Evolutionary conservation across 30 jellyfish, hydroid and myxozoan genomes (phyloP).

Genomic region (Clytia hemisphaerica): DNA sequence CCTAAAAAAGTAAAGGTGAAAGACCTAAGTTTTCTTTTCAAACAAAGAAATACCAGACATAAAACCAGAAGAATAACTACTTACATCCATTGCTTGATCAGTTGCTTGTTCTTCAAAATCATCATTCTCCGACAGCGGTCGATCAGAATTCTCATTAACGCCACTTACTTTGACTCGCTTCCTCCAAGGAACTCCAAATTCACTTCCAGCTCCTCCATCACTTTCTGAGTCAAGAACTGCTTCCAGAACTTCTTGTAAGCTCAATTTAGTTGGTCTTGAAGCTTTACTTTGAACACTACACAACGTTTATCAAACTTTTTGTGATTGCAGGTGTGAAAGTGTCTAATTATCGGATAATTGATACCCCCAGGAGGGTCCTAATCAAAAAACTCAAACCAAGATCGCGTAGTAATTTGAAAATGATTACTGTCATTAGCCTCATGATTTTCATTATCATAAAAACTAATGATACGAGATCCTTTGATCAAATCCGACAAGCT

Average conservation of each 20-base stretch:
- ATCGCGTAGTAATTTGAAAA: too few species aligned
- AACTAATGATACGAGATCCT: too few species aligned
- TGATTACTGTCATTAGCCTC: too few species aligned
- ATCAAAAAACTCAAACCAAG: too few species aligned
- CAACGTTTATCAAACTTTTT: too few species aligned
- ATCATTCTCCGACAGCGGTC: conserved; percentile 1
- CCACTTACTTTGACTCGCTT: neutral
- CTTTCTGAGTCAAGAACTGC: conserved; percentile 4
- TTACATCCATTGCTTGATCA: conserved; percentile 1
- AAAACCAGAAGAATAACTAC: neutral
- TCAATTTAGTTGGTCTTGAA: conserved; percentile 1
- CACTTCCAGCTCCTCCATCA: conserved; percentile 3
- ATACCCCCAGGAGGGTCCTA: too few species aligned
- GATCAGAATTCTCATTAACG: neutral
- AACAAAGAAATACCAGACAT: conserved; percentile 1
- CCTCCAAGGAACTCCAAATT: too few species aligned
- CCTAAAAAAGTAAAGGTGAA: neutral
- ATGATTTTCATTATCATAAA: too few species aligned
- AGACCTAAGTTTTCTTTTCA: neutral
- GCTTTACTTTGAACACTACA: neutral
- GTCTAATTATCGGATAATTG: too few species aligned
- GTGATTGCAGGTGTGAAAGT: too few species aligned
- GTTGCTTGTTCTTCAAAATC: neutral
- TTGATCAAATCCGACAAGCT: too few species aligned
- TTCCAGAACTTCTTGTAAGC: neutral